Conservation (phyloP, 2,113 vertebrate species). For the Merops nubicus region DNA sequence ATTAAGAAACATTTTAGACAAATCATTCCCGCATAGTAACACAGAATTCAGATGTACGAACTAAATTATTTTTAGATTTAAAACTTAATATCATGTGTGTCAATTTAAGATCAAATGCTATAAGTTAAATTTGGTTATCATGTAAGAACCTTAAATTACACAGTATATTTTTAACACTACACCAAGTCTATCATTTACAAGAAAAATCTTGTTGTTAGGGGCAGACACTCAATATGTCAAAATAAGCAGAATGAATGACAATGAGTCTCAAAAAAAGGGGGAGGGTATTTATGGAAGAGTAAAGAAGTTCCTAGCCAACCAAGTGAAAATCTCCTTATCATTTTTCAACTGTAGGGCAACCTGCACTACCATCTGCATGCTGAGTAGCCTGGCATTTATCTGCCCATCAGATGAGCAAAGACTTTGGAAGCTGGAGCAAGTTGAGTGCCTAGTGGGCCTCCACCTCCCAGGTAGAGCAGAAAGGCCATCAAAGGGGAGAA, state of each 20-base stretch:
- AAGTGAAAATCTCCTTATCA: conserved; percentile 37
- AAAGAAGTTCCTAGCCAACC: conserved; percentile 36
- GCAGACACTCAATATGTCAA: conserved; percentile 2
- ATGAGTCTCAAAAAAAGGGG: background rate
- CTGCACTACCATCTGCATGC: conserved; percentile 48
- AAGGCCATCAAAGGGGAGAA: background rate
- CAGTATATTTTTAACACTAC: too few species aligned
- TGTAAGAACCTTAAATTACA: background rate
- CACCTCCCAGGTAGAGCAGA: background rate
- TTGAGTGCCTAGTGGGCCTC: background rate
- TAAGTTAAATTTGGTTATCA: background rate
- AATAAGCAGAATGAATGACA: conserved; percentile 4
- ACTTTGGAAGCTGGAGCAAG: background rate
- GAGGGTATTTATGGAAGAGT: too few species aligned
- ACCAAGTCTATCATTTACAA: conserved; percentile 8
- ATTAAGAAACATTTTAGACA: background rate
- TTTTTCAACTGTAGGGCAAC: conserved; percentile 45
- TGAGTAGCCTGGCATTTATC: conserved; percentile 45
- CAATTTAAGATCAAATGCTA: background rate
- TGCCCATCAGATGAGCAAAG: background rate
- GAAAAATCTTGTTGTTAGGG: conserved; percentile 46
- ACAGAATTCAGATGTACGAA: background rate
- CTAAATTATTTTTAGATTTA: conserved; percentile 26
- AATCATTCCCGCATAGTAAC: background rate
- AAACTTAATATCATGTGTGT: background rate